Evolutionary conservation across 2,797 vertebrate genomes (phyloP).

Genomic region (Anguilla marmorata): DNA sequence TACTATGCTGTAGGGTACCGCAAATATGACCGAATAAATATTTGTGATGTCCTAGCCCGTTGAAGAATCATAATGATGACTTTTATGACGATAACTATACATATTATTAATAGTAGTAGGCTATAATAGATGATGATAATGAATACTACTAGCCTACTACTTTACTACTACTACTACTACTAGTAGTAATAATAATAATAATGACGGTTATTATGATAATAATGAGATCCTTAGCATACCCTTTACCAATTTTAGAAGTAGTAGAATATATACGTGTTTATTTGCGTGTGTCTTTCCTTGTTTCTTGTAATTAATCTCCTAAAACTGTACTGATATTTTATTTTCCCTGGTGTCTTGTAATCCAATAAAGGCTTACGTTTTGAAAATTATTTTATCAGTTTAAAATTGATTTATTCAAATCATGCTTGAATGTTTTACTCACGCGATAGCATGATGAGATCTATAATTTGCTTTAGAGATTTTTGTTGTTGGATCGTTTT

Average conservation of each 20-base stretch:
- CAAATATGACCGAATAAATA: not conserved
- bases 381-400: conserved; percentile 38
- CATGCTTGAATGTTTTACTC: conserved; percentile 65
- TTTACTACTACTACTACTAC: not conserved
- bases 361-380: conserved; percentile 54
- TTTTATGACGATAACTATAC: not conserved
- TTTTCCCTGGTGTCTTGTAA: conserved; percentile 52
- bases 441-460: conserved; percentile 73
- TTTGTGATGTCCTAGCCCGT: not conserved
- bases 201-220: not conserved
- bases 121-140: not conserved
- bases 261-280: not conserved
- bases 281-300: not conserved
- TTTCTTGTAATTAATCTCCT: not conserved
- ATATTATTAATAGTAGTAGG: not conserved
- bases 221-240: not conserved
- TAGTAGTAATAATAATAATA: not conserved
- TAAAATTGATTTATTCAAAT: conserved; percentile 67
- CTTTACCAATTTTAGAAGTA: not conserved
- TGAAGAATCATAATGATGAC: not conserved
- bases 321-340: conserved; percentile 32
- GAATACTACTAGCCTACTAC: not conserved
- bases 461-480: conserved; percentile 71
- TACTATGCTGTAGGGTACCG: not conserved
- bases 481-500: conserved; percentile 63